Conservation (phyloP, 2,888 invertebrate genomes). For the Aromia moschata region DNA sequence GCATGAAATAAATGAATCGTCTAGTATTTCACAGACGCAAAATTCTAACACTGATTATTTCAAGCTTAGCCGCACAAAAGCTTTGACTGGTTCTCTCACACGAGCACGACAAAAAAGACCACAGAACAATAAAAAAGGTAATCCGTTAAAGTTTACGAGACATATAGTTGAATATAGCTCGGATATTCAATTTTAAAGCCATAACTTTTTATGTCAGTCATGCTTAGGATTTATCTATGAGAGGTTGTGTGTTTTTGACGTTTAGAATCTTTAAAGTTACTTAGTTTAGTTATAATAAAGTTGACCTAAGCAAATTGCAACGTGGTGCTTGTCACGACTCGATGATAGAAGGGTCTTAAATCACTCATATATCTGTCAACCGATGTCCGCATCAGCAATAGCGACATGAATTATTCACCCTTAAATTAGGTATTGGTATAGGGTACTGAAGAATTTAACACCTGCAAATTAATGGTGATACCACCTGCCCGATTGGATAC, state of each 20-base stretch:
- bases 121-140: not conserved
- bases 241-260: slow-evolving; percentile 17
- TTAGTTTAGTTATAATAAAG: slow-evolving; percentile 31
- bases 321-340: slow-evolving; percentile 16
- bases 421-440: too few species aligned
- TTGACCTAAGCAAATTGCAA: slow-evolving; percentile 23
- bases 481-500: too few species aligned
- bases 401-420: slow-evolving; percentile 21
- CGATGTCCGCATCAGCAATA: slow-evolving; percentile 15
- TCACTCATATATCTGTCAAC: slow-evolving; percentile 24
- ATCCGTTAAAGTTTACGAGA: not conserved
- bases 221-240: slow-evolving; percentile 8
- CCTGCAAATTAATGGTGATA: too few species aligned
- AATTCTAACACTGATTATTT: too few species aligned
- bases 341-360: slow-evolving; percentile 23
- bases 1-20: not conserved
- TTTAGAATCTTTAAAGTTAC: slow-evolving; percentile 30
- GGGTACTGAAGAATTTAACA: too few species aligned
- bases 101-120: not conserved
- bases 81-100: too few species aligned
- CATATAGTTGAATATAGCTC: not conserved
- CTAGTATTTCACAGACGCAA: not conserved
- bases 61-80: too few species aligned
- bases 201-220: slow-evolving; percentile 15
- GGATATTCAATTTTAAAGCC: slow-evolving; percentile 19